phyloP scores from a whole-genome alignment of 2,888 invertebrate species.

The Lasioglossum zephyrum region DNA sequence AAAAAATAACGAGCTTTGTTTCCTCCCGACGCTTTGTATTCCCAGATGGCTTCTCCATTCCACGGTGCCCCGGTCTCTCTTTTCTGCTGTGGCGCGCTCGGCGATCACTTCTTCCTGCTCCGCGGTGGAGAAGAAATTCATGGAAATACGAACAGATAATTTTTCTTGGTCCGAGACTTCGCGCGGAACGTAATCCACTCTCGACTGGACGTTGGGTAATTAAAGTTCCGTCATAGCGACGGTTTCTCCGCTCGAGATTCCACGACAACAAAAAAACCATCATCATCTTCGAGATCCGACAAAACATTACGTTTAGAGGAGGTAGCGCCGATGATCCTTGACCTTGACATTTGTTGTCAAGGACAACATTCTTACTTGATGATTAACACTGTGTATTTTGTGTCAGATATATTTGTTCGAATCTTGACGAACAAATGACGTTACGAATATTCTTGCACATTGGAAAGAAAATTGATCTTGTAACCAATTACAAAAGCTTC shows the following conservation, averaged over 20 bases:
- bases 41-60: not conserved
- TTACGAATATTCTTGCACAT: no score
- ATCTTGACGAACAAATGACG: not conserved
- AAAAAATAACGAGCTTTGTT: slow-evolving; percentile 20
- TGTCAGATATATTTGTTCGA: not conserved
- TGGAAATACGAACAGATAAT: not conserved
- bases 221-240: not conserved
- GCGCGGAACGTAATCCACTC: not conserved
- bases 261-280: not conserved
- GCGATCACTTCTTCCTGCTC: not conserved
- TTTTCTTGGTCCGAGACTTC: not conserved
- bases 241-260: not conserved
- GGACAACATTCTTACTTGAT: not conserved
- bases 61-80: not conserved
- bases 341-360: no score
- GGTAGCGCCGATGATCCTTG: no score
- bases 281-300: not conserved
- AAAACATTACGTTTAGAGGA: no score
- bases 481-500: no score
- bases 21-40: slow-evolving; percentile 25
- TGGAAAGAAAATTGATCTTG: no score
- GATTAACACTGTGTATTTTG: not conserved
- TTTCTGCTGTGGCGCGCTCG: not conserved
- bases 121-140: not conserved
- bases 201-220: not conserved